Evolutionary conservation across 1,140 invertebrate species (phyloP), one percentile per base, ranked within the genome.

Genomic region (Pogonus chalceus): DNA sequence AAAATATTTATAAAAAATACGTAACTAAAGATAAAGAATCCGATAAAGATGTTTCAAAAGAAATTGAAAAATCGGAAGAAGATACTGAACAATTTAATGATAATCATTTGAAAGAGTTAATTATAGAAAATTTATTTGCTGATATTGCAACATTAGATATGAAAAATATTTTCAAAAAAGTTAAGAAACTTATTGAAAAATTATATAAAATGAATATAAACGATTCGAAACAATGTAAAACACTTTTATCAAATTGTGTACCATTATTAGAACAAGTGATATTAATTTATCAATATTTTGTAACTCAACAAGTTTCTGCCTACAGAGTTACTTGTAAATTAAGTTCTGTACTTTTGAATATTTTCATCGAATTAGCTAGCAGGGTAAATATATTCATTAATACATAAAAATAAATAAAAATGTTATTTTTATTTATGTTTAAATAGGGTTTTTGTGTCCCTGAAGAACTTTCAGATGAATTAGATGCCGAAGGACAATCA

Each of bases 361-460:
- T 95, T 4, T 97, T 96, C 65, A 79, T 85, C 0, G 87, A 94
- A 56, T 73, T 97, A 1, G 80, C 85, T 20, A 75, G 79, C 23
- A 95, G 96, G 76, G 84, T 80, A 71, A 68, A 35, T 9, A 35
- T 35, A 9, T 9, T 35, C n/a, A 35, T 9, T 9, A 35, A 9
- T n/a, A 9, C 7, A 9, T 9, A 35, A 35, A 35, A 35, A 16
- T 48, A 16, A 26, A 46, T 46, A 12, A 51, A 24, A 54, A 35
- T 57, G 50, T 53, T 49, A 49, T 37, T 53, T 54, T 56, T 58
- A 60, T n/a, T n/a, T n/a, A n/a, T n/a, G n/a, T n/a, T n/a, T n/a
- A n/a, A 67, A 46, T 60, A 80, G 74, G 96, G 96, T 39, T 98
- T 98, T 70, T 96, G 94, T 65, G 79, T 92, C 49, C 93, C 94